Base-by-base conservation (phyloP, 2,113 vertebrate species). In the Hydrolagus affinis region DNA sequence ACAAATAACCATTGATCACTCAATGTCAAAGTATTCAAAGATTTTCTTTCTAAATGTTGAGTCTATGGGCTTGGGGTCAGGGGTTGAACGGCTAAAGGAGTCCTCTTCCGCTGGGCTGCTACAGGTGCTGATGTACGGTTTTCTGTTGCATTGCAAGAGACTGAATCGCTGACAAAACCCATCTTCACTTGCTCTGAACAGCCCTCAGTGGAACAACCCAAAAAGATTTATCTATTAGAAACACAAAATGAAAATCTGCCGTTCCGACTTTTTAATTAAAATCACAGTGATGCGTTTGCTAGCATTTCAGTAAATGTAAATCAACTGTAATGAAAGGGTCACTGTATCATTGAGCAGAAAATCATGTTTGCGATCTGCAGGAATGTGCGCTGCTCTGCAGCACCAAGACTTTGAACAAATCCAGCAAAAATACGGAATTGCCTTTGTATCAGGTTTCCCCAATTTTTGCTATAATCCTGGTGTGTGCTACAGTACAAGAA, bases 181-280 rank as follows among this genome's bases (percentile, higher is more conserved):
- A 44, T 44, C 44, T 6, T 44, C 44, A 44, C 44, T n/a, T n/a
- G n/a, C n/a, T n/a, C n/a, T n/a, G n/a, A n/a, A n/a, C n/a, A n/a
- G n/a, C n/a, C n/a, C n/a, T 44, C 44, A 44, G 44, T 44, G 44
- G 44, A 44, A 80, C 3, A 6, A 23, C 15, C 62, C 57, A 62
- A 44, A 44, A 80, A 64, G 12, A 80, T 19, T 78, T 8, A 80
- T 62, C n/a, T n/a, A n/a, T 28, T 11, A 80, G 59, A 11, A 28
- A 17, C 25, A 44, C 44, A 44, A 71, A 17, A 28, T 17, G 76
- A 25, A 77, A 77, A 23, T 4, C 2, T 11, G 12, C 17, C 76
- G 62, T 25, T 78, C n/a, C 62, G 9, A 25, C 15, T 23, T 80
- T 80, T 80, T 80, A 44, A 80, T 80, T 80, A 80, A 80, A 80